A percentile compares a stretch with the other conserved stretches of the same genome.
Conservation (phyloP, 2,113 vertebrate genomes). For the Leuciscus idus region DNA sequence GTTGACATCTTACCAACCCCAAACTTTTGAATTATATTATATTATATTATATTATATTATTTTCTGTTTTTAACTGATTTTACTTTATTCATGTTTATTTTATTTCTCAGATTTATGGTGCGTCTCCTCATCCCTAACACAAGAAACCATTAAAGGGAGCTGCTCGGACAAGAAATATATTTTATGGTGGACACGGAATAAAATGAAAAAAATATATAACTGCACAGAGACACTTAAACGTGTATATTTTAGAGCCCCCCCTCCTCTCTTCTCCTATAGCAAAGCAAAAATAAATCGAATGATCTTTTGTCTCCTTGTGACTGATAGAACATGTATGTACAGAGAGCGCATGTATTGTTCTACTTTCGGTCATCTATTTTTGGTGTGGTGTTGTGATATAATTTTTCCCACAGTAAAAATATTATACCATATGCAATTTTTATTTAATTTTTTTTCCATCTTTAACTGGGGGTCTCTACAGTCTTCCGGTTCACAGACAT, state of each 20-base stretch:
- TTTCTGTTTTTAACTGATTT: neutral
- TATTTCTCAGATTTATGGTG: slow-evolving; percentile 59
- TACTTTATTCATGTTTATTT: neutral
- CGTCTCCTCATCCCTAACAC: slow-evolving; percentile 43
- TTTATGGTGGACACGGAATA: slow-evolving; percentile 38
- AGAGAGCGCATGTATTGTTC: neutral
- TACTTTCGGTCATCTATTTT: neutral
- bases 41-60: neutral
- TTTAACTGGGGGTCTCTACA: slow-evolving; percentile 62
- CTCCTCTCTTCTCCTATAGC: neutral
- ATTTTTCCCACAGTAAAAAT: slow-evolving; percentile 15
- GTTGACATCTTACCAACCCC: neutral
- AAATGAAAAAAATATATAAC: slow-evolving; percentile 33
- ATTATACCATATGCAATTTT: slow-evolving; percentile 20
- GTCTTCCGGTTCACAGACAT: slow-evolving; percentile 61
- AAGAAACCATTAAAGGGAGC: slow-evolving; percentile 58
- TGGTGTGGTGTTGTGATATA: slow-evolving; percentile 23
- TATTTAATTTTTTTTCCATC: neutral
- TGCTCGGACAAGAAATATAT: slow-evolving; percentile 61
- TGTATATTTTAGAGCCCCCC: neutral
- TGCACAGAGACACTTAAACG: slow-evolving; percentile 40
- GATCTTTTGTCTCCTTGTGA: neutral
- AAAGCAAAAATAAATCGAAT: slow-evolving; percentile 9
- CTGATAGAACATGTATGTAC: slow-evolving; percentile 19
- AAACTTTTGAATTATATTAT: neutral